phyloP scores from a whole-genome alignment of 2,797 vertebrate genomes.

The Pelochelys cantorii region DNA sequence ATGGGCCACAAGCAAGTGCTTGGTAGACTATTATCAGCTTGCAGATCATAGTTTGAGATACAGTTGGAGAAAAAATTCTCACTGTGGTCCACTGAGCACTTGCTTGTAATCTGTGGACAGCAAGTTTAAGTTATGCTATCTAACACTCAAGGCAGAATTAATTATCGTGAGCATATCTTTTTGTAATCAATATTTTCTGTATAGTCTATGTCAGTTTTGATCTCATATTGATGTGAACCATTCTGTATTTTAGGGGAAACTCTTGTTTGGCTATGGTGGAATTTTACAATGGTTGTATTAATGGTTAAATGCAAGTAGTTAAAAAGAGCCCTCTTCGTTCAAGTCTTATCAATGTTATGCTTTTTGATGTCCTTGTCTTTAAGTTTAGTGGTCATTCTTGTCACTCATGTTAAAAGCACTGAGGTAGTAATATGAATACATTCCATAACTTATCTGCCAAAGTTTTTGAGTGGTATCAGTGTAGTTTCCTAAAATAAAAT shows the following conservation, averaged over 20 bases:
- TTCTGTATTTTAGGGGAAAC: neutral
- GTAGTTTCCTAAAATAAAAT: neutral
- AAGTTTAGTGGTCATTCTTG: neutral
- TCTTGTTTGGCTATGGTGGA: neutral
- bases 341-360: neutral
- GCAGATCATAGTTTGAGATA: neutral
- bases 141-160: neutral
- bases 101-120: neutral
- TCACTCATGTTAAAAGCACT: neutral
- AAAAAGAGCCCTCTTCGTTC: neutral
- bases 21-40: neutral
- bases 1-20: rapidly evolving
- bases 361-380: neutral
- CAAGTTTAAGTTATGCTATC: neutral
- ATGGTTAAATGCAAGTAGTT: neutral
- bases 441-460: neutral
- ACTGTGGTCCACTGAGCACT: neutral
- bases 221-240: neutral
- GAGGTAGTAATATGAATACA: neutral
- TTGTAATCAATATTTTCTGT: neutral
- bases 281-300: neutral
- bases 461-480: neutral
- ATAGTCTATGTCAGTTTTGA: neutral
- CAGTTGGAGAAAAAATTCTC: neutral
- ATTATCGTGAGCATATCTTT: neutral